Evolutionary conservation across 2,888 invertebrate species (phyloP).

Genomic region (Synergus itoensis): DNA sequence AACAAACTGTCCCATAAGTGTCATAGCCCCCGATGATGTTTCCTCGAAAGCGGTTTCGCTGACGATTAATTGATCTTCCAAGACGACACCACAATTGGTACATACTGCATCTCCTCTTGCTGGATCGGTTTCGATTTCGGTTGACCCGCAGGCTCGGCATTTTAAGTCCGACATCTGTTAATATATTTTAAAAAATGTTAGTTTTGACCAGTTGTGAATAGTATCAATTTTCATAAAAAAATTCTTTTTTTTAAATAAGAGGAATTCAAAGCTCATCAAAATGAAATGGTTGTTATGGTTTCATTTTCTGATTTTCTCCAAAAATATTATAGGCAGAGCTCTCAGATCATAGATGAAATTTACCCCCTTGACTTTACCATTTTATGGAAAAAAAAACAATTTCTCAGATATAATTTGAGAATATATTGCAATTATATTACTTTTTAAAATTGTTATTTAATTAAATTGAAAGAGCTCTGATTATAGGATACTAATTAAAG

Average conservation of each 20-base stretch:
- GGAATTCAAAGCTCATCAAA: too few species aligned
- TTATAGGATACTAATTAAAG: too few species aligned
- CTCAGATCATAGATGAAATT: too few species aligned
- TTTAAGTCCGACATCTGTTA: constrained; percentile 83
- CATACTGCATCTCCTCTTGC: constrained; percentile 97
- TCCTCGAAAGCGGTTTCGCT: constrained; percentile 98
- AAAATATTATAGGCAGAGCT: too few species aligned
- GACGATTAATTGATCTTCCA: constrained; percentile 98
- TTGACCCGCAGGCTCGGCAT: constrained; percentile 92
- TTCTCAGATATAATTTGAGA: too few species aligned
- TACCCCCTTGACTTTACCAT: too few species aligned
- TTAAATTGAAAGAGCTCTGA: too few species aligned
- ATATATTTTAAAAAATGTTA: not conserved
- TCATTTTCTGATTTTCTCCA: too few species aligned
- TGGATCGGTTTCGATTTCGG: constrained; percentile 96
- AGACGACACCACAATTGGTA: constrained; percentile 96
- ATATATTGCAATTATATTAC: too few species aligned
- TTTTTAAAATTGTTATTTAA: too few species aligned
- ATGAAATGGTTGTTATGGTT: too few species aligned
- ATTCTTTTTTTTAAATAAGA: not conserved
- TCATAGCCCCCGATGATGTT: constrained; percentile 90
- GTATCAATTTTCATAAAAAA: not conserved
- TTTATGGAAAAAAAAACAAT: too few species aligned
- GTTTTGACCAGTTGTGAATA: not conserved
- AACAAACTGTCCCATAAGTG: constrained; percentile 96